phyloP scores from a whole-genome alignment of 35 echinoderm and acorn worm genomes.

The Chiridota heheva region DNA sequence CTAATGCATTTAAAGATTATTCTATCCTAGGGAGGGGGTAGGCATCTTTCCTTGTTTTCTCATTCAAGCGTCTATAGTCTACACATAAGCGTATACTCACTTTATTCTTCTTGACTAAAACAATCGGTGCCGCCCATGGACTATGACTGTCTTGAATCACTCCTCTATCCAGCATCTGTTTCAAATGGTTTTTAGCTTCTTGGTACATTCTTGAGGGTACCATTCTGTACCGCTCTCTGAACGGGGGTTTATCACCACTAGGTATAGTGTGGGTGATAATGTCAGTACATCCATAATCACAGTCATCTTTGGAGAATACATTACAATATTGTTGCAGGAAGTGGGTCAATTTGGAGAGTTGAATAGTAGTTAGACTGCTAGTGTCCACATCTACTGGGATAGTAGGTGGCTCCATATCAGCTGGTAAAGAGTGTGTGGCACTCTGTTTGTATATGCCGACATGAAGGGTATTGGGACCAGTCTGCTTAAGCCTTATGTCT shows the following conservation, averaged over 20 bases:
- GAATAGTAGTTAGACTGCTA: background rate
- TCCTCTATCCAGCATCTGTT: background rate
- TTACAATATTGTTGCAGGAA: background rate
- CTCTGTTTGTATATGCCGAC: background rate
- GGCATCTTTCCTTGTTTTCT: conserved; percentile 28
- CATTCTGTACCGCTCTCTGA: background rate
- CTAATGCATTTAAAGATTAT: conserved; percentile 38
- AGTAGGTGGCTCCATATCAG: background rate
- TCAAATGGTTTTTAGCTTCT: background rate
- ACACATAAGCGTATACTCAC: conserved; percentile 22
- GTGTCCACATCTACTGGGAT: background rate
- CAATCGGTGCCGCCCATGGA: background rate
- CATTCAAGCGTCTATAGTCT: conserved; percentile 38
- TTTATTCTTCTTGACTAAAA: conserved; percentile 27
- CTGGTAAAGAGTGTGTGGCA: background rate
- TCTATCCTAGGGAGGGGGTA: conserved; percentile 56
- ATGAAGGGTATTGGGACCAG: background rate
- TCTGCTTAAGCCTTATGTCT: background rate
- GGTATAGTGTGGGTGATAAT: background rate
- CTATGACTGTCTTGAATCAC: background rate
- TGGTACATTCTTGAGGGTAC: background rate
- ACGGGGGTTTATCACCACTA: background rate
- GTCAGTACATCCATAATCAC: background rate
- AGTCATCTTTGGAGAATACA: background rate
- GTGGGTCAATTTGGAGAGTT: background rate